Conservation (phyloP, 1,140 invertebrate genomes). For the Apis dorsata region DNA sequence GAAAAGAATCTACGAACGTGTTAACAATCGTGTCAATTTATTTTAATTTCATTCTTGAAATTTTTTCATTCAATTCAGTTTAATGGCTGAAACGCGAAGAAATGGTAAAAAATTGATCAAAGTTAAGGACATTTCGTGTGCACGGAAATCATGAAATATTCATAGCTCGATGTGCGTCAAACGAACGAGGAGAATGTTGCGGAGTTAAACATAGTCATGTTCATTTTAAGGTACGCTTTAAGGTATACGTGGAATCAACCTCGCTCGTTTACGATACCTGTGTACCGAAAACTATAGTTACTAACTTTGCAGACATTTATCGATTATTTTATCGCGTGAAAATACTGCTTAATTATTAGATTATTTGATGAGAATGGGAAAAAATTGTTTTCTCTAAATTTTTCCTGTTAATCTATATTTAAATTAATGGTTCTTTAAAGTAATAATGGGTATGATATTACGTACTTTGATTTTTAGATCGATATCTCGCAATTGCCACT, state of each 20-base stretch:
- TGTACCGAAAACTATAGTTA: neutral
- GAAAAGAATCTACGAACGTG: too few species aligned
- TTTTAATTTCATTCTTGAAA: neutral
- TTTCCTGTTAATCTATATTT: too few species aligned
- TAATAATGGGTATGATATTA: too few species aligned
- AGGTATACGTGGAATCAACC: neutral
- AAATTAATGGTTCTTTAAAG: too few species aligned
- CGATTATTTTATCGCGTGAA: neutral
- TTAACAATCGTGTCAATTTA: neutral
- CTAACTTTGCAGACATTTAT: neutral
- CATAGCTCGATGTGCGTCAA: neutral
- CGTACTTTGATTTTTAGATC: too few species aligned
- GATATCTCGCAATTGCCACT: too few species aligned
- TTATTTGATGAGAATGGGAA: neutral
- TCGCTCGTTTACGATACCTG: neutral
- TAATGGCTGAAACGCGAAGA: neutral
- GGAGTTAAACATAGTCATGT: neutral
- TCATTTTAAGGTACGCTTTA: neutral
- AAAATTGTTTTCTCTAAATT: too few species aligned
- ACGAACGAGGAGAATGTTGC: neutral
- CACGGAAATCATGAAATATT: slow-evolving; percentile 1
- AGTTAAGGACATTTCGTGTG: neutral
- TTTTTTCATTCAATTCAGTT: neutral
- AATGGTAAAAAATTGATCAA: neutral
- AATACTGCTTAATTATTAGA: neutral